Evolutionary conservation across 2,797 vertebrate genomes (phyloP), one percentile per base, ranked within the genome.

Genomic region (Clarias pachynema): DNA sequence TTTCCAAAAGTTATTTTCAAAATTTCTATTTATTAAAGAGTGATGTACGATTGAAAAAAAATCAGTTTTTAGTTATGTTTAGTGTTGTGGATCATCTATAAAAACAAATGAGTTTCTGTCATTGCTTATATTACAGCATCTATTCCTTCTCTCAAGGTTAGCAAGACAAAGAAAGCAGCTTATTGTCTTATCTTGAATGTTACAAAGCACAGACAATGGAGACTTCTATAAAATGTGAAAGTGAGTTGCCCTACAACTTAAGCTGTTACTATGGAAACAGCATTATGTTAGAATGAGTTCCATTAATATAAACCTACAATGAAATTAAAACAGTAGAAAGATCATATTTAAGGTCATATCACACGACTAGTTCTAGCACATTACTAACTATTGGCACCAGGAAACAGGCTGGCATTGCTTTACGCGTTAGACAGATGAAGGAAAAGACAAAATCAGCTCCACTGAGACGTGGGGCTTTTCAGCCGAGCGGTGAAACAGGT

Each of bases 401-500:
- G n/a, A 20, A 37, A 12, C n/a, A 77, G n/a, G 34, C 72, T 56
- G 72, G 60, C 62, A 66, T 60, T 4, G 31, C 9, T 29, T 29
- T 34, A 26, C 1, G 66, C 26, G n/a, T 31, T 31, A 79, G 66
- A 66, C 79, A 75, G 79, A 75, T 81, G 69, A 81, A 34, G 78
- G 59, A 60, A 63, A 81, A 59, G 60, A 59, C 57, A 75, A 68
- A 40, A 81, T 65, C 84, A 73, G 68, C 79, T 44, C 73, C 29
- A 79, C 84, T 56, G 65, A 53, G 84, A 72, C 18, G 77, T 81
- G 44, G 40, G 7, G 40, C 37, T 69, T 65, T 79, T 82, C n/a
- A 80, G 53, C 73, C 31, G 34, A 56, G 31, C 80, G 77, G 81
- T 66, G 72, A n/a, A 80, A 86, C 83, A 86, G 63, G 75, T 77